Evolutionary conservation across 2,113 vertebrate species (phyloP).

Genomic region (Nematolebias whitei): DNA sequence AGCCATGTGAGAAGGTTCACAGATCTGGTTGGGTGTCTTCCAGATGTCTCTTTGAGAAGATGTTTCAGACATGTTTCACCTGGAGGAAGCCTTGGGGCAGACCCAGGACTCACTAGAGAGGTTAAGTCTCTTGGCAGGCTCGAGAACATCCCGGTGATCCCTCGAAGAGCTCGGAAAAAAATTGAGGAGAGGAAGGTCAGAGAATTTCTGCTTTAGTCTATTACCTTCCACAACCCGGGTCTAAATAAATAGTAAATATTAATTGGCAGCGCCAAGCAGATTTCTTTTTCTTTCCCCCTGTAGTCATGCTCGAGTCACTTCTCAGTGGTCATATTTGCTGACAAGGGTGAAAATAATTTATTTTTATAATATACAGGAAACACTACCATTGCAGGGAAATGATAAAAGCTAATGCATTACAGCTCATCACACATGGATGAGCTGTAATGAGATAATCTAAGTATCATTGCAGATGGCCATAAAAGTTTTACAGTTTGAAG

Average conservation of each 20-base stretch:
- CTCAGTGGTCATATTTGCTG: constrained; percentile 8
- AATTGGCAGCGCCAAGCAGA: too few species aligned
- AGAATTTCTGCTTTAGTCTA: not conserved
- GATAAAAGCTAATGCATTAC: constrained; percentile 35
- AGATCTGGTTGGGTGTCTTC: not conserved
- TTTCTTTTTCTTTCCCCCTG: too few species aligned
- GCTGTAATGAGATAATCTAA: constrained; percentile 44
- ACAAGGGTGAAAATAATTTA: constrained; percentile 17
- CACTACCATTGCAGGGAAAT: constrained; percentile 22
- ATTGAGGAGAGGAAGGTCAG: not conserved
- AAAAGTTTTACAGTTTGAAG: not conserved
- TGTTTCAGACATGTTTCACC: not conserved
- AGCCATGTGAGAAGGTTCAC: not conserved
- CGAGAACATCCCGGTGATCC: not conserved
- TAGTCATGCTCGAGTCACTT: not conserved
- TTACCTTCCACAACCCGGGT: not conserved
- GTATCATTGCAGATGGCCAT: constrained; percentile 38
- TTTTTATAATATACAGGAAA: constrained; percentile 12
- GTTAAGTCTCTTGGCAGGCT: not conserved
- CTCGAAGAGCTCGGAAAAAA: not conserved
- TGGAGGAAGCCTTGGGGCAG: not conserved
- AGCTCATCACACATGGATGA: constrained; percentile 38
- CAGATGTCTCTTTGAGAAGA: not conserved
- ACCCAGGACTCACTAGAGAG: not conserved
- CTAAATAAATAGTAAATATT: not conserved